phyloP scores from a whole-genome alignment of 1,140 invertebrate species.

The Drosophila repletoides region DNA sequence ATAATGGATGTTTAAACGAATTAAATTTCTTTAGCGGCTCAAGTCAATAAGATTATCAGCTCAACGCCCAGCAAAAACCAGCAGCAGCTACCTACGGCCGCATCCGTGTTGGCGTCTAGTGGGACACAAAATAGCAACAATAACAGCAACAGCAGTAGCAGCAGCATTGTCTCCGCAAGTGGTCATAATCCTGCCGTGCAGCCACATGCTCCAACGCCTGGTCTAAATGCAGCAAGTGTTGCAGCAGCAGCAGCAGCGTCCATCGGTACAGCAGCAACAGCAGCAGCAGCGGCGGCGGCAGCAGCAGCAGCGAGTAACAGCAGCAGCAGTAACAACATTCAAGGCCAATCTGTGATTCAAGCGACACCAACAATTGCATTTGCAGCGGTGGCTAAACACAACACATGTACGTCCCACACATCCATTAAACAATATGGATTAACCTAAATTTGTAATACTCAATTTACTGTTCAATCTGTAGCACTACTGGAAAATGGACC shows the following conservation, averaged over 20 bases:
- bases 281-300: constrained; percentile 26
- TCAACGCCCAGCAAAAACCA: constrained; percentile 82
- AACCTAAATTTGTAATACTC: not conserved
- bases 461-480: constrained; percentile 14
- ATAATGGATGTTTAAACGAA: not conserved
- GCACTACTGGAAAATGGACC: constrained; percentile 80
- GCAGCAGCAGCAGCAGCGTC: constrained; percentile 18
- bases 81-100: constrained; percentile 53
- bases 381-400: constrained; percentile 82
- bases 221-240: constrained; percentile 39
- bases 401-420: constrained; percentile 70
- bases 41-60: constrained; percentile 79
- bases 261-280: constrained; percentile 17
- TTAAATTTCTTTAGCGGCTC: constrained; percentile 37
- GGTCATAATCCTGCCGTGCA: constrained; percentile 71
- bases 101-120: constrained; percentile 53
- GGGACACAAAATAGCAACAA: constrained; percentile 42
- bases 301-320: constrained; percentile 17
- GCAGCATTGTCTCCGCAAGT: constrained; percentile 39
- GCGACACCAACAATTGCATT: constrained; percentile 82
- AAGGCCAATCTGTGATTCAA: constrained; percentile 82
- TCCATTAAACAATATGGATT: not conserved
- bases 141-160: constrained; percentile 43
- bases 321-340: constrained; percentile 65
- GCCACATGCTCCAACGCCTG: constrained; percentile 71